Base-by-base conservation (phyloP, 1,140 invertebrate species). In the Bombus difficillimus region DNA sequence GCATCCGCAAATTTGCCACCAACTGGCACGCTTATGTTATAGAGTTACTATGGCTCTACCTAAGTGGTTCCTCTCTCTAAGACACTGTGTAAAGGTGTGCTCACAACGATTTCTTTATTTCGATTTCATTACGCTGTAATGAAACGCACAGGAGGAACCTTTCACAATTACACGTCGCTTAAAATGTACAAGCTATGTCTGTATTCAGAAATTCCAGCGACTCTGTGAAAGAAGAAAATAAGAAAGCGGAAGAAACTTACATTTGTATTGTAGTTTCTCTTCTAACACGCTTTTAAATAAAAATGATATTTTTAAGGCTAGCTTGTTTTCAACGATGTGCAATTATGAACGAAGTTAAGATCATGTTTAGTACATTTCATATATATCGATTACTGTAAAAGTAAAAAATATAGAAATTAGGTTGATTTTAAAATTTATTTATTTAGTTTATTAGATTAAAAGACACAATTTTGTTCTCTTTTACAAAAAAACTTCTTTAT, bases 1-100 rank as follows among this genome's bases (percentile, higher is more conserved):
- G 93, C 93, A 94, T 94, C 93, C 94, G 94, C 94, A 94, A 94
- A 93, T 94, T 94, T 94, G 88, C 93, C 90, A 91, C 91, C 93
- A 93, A 94, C 93, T 93, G 93, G 88, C 93, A 94, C 90, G 93
- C 91, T 92, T 93, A 92, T 92, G 93, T 94, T 91, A 93, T 91
- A 91, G 92, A 93, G 90, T 94, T 93, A 92, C 90, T 87, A 66
- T 76, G 79, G 41, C 91, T 92, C 89, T 91, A 92, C 86, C 83
- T 88, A 91, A 87, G 80, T 90, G 89, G 66, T 75, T 89, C 73
- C 77, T 87, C 88, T 86, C 86, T 83, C 83, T 80, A 86, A 90
- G 89, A 86, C 87, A 82, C n/a, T 74, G 32, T 68, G 69, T 90
- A 66, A 89, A 90, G 81, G 72, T 90, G 77, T 75, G 41, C 82